Percentiles rank a stretch among this genome's conserved stretches.
Conservation (phyloP, 2,113 vertebrate species). For the Nycticebus coucang region DNA sequence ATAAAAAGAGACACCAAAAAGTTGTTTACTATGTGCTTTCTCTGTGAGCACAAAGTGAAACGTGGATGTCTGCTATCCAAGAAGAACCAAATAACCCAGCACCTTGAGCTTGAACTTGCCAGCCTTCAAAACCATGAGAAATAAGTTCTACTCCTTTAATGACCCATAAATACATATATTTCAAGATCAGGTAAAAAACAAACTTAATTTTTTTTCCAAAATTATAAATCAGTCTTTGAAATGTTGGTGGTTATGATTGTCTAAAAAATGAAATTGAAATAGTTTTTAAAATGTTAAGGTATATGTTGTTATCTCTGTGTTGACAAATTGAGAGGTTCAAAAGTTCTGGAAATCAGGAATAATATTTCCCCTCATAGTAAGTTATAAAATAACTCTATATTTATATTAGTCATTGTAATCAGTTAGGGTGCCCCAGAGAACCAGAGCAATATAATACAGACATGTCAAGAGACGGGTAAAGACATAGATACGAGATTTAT, state of each 20-base stretch:
- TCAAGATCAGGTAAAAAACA: background rate
- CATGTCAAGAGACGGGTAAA: background rate
- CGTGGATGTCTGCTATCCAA: no score
- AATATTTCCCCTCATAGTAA: background rate
- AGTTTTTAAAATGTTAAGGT: background rate
- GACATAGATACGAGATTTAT: background rate
- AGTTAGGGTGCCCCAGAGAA: background rate
- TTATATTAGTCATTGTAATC: background rate
- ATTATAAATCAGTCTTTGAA: background rate
- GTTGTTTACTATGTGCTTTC: background rate
- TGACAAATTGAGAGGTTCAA: background rate
- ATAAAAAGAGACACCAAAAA: background rate
- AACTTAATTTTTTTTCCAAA: background rate
- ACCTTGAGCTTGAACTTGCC: background rate
- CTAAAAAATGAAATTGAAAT: background rate
- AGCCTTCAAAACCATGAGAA: background rate
- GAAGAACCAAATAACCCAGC: background rate
- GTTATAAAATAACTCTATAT: background rate
- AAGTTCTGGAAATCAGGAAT: background rate
- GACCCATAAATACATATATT: background rate
- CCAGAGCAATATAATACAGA: background rate
- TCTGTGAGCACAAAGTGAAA: background rate
- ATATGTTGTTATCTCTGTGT: background rate
- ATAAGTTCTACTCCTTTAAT: background rate
- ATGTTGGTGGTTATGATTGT: background rate